Percentiles rank a stretch among this genome's conserved stretches.
Conservation (phyloP, 1,140 invertebrate species). For the Harpegnathos saltator region DNA sequence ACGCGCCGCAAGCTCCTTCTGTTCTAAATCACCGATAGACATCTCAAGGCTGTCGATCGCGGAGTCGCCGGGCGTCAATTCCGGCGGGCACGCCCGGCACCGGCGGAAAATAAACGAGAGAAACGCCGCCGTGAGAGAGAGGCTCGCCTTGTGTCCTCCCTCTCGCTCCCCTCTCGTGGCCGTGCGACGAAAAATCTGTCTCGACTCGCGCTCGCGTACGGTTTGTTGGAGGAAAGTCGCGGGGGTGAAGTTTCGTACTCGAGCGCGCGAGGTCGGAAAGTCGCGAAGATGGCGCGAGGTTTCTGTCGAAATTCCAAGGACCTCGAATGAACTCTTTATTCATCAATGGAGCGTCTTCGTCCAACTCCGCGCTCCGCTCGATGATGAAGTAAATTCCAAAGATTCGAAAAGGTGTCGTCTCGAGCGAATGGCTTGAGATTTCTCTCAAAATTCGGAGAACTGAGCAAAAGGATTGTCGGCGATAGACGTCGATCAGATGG, state of each 20-base stretch:
- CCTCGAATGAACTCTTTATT: no score
- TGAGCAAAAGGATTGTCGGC: no score
- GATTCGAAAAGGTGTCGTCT: no score
- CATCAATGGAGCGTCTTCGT: no score
- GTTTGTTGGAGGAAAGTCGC: not conserved
- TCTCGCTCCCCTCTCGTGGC: not conserved
- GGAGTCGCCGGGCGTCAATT: slow-evolving; percentile 79
- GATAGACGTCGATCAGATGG: no score
- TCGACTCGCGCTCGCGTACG: not conserved
- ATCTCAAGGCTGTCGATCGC: slow-evolving; percentile 82
- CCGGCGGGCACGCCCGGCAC: slow-evolving; percentile 57
- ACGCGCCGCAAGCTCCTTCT: slow-evolving; percentile 81
- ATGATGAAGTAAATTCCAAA: no score
- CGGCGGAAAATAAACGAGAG: slow-evolving; percentile 37
- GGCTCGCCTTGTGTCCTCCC: not conserved
- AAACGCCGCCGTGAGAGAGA: not conserved
- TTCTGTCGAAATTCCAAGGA: no score
- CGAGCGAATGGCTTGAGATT: no score
- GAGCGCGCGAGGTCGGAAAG: not conserved
- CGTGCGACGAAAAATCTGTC: not conserved
- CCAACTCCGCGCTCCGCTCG: no score
- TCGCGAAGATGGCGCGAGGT: not conserved
- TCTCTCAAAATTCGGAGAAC: not conserved
- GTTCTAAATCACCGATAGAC: slow-evolving; percentile 84
- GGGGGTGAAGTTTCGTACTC: not conserved